Base-by-base conservation (phyloP, 2,113 vertebrate genomes). In the Scomber colias region DNA sequence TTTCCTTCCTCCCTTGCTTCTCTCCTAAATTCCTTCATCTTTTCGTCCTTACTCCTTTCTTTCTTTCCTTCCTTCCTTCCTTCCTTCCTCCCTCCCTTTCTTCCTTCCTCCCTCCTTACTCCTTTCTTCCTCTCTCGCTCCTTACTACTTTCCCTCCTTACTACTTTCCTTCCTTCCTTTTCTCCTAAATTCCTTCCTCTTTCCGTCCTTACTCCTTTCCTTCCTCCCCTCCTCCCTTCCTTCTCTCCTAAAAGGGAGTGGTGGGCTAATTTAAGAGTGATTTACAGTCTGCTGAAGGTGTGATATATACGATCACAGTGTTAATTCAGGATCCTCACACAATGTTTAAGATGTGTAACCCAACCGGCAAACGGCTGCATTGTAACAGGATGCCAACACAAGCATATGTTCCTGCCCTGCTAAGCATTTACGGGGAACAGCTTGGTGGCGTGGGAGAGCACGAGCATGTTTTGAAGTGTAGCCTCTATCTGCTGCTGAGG, bases 231-330 rank as follows among this genome's bases (percentile, higher is more conserved):
- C 21, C 21, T 21, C 1, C 21, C 21, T 21, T 21, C 21, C 21
- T 21, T 21, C 21, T 1, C 1, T 21, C 21, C 21, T n/a, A n/a
- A 53, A 68, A 70, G 54, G 73, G 44, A 51, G 65, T 13, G 54
- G 27, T 49, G 56, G 55, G 17, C 81, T 92, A 83, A 90, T 92
- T 86, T 85, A 49, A 11, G 49, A 53, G 50, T 86, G 89, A 94
- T 93, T 92, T 89, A 93, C 24, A 76, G 79, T 72, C 67, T 62
- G 84, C 54, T 73, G 60, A 82, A 73, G 71, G 77, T 82, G 86
- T 85, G 74, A 91, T 78, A 56, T 73, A 74, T 40, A 64, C 57
- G 87, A 81, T 45, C 77, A 44, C 19, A 24, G 66, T 55, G 77
- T 68, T 75, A 87, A 89, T 77, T 49, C 11, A 50, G 48, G 64